Evolutionary conservation across 2,888 invertebrate species (phyloP).

Genomic region (Stenotaenia linearis): DNA sequence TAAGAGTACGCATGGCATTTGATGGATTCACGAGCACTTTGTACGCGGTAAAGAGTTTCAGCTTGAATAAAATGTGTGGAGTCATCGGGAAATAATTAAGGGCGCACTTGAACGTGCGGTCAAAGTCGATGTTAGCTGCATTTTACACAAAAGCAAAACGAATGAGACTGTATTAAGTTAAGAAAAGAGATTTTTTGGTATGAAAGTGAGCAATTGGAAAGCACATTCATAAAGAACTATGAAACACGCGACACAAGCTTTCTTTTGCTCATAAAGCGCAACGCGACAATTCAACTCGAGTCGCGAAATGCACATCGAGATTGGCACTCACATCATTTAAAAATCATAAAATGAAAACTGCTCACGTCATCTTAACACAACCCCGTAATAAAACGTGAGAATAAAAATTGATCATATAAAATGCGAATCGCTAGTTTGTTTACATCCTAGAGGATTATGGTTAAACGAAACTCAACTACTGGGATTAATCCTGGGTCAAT

Average conservation of each 20-base stretch:
- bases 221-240: constrained; percentile 3
- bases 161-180: background rate
- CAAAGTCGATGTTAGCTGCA: background rate
- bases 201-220: background rate
- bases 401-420: background rate
- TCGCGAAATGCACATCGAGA: constrained; percentile 4
- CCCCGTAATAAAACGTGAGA: background rate
- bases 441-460: background rate
- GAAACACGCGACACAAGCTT: constrained; percentile 14
- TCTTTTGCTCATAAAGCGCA: constrained; percentile 17
- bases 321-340: constrained; percentile 23
- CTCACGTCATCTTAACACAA: background rate
- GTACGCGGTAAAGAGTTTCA: background rate
- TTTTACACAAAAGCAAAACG: constrained; percentile 5
- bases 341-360: constrained; percentile 17
- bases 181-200: background rate
- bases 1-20: too few relatives aligned
- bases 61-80: constrained; percentile 13
- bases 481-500: background rate
- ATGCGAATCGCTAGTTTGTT: background rate
- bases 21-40: background rate
- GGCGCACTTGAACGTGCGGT: constrained; percentile 1
- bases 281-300: constrained; percentile 24
- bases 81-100: constrained; percentile 26
- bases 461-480: background rate